Conservation (phyloP, 2,113 vertebrate species). For the Neogale vison region DNA sequence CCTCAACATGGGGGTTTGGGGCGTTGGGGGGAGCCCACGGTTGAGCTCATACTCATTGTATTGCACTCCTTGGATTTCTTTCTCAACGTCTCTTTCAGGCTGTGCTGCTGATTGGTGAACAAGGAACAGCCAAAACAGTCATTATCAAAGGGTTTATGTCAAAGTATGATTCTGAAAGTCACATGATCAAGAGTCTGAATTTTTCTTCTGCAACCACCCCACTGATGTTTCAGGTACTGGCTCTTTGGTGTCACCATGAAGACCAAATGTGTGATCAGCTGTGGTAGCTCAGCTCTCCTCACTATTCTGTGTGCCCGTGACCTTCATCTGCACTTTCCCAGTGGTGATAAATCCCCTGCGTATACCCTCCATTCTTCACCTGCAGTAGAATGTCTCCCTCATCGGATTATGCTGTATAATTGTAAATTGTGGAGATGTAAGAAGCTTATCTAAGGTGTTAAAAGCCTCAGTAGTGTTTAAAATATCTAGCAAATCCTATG, state of each 20-base stretch:
- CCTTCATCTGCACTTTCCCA: neutral
- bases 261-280: neutral
- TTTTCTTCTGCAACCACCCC: conserved; percentile 98
- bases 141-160: conserved; percentile 95
- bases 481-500: neutral
- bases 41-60: neutral
- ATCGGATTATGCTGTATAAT: neutral
- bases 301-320: accelerated
- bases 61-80: conserved; percentile 54
- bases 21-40: neutral
- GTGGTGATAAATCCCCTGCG: accelerated
- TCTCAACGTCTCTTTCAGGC: conserved; percentile 83
- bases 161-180: conserved; percentile 93
- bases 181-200: conserved; percentile 92
- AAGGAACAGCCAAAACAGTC: conserved; percentile 98
- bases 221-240: conserved; percentile 95
- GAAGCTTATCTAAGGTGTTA: neutral
- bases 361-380: neutral
- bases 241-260: neutral
- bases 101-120: conserved; percentile 96
- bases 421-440: neutral
- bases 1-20: neutral
- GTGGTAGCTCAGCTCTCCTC: neutral
- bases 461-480: neutral
- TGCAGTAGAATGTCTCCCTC: neutral